Conservation (phyloP, 2,888 invertebrate genomes). For the Torymus tubicola region DNA sequence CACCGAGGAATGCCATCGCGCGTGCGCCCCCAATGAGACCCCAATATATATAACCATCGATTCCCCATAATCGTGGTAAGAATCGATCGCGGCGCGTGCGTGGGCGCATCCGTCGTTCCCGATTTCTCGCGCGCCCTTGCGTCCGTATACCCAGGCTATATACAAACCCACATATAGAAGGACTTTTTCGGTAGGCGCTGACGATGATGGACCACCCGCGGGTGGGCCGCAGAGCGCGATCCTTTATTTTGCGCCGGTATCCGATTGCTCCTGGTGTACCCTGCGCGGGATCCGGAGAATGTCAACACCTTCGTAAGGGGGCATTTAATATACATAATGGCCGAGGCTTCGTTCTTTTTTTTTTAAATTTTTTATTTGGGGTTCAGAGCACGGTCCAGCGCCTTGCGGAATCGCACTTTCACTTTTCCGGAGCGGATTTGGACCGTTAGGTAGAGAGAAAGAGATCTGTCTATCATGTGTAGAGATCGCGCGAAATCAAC, state of each 20-base stretch:
- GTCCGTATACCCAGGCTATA: background rate
- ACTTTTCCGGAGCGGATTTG: constrained; percentile 13
- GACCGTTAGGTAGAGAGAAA: background rate
- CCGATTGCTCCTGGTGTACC: constrained; percentile 15
- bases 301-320: constrained; percentile 38
- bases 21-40: too few relatives aligned
- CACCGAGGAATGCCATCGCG: background rate
- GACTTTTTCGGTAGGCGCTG: constrained; percentile 6
- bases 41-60: background rate
- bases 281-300: constrained; percentile 28
- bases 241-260: constrained; percentile 22
- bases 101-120: background rate
- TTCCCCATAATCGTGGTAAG: constrained; percentile 29
- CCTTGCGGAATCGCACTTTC: constrained; percentile 19
- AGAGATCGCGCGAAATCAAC: too few relatives aligned
- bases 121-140: background rate
- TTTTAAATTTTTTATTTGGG: too few relatives aligned
- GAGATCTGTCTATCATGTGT: too few relatives aligned
- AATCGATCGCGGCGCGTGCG: constrained; percentile 12
- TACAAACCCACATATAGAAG: too few relatives aligned
- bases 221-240: background rate
- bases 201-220: constrained; percentile 36
- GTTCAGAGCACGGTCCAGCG: too few relatives aligned
- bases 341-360: too few relatives aligned
- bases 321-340: background rate